These are phyloP conservation scores for Sebastes ruberrimus DNA, from an alignment of 2,797 vertebrate genomes.

Conservation along the genomic window DNA sequence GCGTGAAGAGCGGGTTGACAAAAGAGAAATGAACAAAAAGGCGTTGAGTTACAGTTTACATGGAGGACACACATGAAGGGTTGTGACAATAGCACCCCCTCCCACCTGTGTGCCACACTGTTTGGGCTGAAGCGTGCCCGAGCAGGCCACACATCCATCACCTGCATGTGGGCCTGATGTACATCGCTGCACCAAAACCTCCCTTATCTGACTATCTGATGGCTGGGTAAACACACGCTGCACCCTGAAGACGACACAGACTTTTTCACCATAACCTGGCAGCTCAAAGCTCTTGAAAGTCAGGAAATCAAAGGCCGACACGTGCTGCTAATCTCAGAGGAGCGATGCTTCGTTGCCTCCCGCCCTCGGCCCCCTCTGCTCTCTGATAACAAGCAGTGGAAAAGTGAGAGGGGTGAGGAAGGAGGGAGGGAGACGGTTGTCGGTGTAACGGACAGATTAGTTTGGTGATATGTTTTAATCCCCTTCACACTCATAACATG, in stretches of 20 bases:
- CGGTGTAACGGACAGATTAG: constrained; percentile 62
- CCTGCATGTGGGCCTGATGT: constrained; percentile 9
- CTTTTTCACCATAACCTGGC: constrained; percentile 1
- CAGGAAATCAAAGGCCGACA: constrained; percentile 41
- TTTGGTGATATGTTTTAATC: constrained; percentile 66
- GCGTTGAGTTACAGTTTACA: constrained; percentile 62
- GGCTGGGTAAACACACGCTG: not conserved
- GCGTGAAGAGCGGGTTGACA: not conserved
- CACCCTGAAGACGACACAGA: not conserved
- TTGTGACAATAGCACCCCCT: constrained; percentile 40
- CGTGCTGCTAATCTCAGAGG: constrained; percentile 40
- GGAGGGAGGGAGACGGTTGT: not conserved
- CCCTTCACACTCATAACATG: constrained; percentile 50
- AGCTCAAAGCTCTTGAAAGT: constrained; percentile 12
- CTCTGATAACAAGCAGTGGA: constrained; percentile 52
- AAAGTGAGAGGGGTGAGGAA: constrained; percentile 31
- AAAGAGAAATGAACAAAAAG: constrained; percentile 27
- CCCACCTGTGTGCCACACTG: constrained; percentile 7
- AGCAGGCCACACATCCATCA: constrained; percentile 36
- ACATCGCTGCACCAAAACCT: not conserved
- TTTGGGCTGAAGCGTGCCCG: constrained; percentile 22
- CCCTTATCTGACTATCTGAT: constrained; percentile 18
- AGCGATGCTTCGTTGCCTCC: constrained; percentile 32
- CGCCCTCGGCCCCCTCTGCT: not conserved
- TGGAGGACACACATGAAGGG: constrained; percentile 38